Conservation (phyloP, 1,140 invertebrate species). For the Bactericera cockerelli region DNA sequence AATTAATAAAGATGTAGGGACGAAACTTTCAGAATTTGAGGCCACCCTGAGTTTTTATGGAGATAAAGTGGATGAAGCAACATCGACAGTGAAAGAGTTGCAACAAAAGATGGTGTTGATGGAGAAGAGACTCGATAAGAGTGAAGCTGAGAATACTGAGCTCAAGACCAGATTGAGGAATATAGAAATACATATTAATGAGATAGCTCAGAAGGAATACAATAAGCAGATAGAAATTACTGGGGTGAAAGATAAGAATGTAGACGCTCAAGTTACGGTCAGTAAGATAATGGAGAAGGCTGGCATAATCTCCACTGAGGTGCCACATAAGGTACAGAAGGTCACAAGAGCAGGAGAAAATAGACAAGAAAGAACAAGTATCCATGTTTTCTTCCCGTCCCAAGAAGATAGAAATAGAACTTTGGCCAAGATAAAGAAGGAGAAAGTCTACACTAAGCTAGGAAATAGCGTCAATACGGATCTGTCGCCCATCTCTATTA, state of each 20-base stretch:
- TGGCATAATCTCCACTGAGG: background rate
- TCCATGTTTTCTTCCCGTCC: background rate
- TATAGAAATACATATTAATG: no score
- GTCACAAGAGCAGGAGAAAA: background rate
- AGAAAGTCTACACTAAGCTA: background rate
- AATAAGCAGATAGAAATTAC: background rate
- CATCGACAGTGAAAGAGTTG: no score
- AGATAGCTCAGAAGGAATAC: background rate
- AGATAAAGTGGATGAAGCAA: no score
- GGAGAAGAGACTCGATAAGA: no score
- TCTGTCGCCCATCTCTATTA: slow-evolving; percentile 12
- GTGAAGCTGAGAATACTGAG: no score
- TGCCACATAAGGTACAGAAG: background rate
- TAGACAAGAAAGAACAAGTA: background rate
- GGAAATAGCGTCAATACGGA: background rate
- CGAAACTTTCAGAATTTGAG: no score
- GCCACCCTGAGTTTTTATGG: no score
- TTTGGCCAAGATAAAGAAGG: background rate
- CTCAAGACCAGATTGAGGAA: no score
- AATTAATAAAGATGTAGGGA: no score
- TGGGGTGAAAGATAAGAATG: background rate
- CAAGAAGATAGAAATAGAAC: background rate
- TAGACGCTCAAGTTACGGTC: background rate
- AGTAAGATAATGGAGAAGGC: background rate
- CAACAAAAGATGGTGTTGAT: no score